Conservation (phyloP, 2,888 invertebrate species). For the Protodeltote pygarga region DNA sequence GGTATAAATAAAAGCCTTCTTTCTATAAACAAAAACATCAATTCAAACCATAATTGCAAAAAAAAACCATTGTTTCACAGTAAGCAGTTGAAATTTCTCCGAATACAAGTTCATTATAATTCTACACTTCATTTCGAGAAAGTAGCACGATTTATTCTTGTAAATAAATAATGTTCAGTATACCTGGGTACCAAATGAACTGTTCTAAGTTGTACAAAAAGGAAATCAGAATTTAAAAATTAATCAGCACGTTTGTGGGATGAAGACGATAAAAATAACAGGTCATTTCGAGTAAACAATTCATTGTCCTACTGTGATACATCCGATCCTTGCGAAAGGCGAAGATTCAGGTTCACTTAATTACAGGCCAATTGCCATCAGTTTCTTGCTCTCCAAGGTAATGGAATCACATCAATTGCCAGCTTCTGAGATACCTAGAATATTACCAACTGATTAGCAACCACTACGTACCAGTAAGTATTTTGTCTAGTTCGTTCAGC, state of each 20-base stretch:
- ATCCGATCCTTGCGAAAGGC: too few species aligned
- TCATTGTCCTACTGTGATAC: too few species aligned
- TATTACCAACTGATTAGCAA: too few species aligned
- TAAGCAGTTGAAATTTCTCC: conserved; percentile 22
- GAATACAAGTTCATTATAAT: conserved; percentile 61
- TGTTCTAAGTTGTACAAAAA: conserved; percentile 54
- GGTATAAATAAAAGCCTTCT: conserved; percentile 36
- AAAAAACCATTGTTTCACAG: conserved; percentile 13
- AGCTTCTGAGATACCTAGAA: too few species aligned
- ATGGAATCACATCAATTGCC: too few species aligned
- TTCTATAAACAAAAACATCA: not conserved
- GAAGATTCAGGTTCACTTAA: too few species aligned
- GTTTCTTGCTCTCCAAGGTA: too few species aligned
- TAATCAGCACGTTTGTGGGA: conserved; percentile 39
- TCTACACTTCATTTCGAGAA: conserved; percentile 64
- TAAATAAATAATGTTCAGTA: conserved; percentile 67
- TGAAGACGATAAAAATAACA: conserved; percentile 20
- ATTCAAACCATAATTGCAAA: conserved; percentile 7
- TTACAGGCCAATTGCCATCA: too few species aligned
- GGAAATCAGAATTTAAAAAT: conserved; percentile 56
- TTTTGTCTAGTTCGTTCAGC: too few species aligned
- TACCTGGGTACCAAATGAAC: conserved; percentile 63
- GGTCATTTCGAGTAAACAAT: conserved; percentile 16
- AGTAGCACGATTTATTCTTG: conserved; percentile 62
- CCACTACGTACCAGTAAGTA: too few species aligned